These are phyloP conservation scores for Aphaenogaster ashmeadi DNA, from an alignment of 1,140 invertebrate genomes.

Conservation along the genomic window DNA sequence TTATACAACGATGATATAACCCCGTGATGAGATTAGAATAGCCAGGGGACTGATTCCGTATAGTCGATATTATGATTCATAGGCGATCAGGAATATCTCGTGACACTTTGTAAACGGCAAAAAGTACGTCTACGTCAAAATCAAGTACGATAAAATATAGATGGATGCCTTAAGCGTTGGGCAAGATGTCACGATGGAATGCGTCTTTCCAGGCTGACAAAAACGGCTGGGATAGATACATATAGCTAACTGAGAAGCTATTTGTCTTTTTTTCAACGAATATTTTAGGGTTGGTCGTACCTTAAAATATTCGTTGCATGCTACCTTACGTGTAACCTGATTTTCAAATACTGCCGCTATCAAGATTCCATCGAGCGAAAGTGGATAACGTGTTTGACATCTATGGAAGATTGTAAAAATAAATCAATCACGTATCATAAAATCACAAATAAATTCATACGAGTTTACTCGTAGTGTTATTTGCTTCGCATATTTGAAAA, in stretches of 20 bases:
- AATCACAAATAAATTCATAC: background rate
- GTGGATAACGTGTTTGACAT: slow-evolving; percentile 39
- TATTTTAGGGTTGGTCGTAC: slow-evolving; percentile 27
- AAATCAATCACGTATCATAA: slow-evolving; percentile 9
- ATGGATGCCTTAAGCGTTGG: slow-evolving; percentile 22
- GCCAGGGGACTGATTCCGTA: background rate
- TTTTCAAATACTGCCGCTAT: slow-evolving; percentile 47
- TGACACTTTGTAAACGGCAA: slow-evolving; percentile 13
- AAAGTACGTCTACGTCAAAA: slow-evolving; percentile 18
- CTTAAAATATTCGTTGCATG: slow-evolving; percentile 63
- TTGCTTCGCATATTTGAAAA: background rate
- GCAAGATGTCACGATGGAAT: slow-evolving; percentile 37
- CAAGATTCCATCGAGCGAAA: slow-evolving; percentile 42
- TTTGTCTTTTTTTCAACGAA: slow-evolving; percentile 62
- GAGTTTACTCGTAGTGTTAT: background rate
- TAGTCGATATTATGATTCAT: slow-evolving; percentile 43
- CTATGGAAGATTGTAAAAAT: slow-evolving; percentile 19
- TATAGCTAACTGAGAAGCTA: slow-evolving; percentile 4
- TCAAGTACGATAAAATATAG: slow-evolving; percentile 44
- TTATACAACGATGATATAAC: background rate
- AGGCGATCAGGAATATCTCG: slow-evolving; percentile 19
- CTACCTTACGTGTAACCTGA: slow-evolving; percentile 55
- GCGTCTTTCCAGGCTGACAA: slow-evolving; percentile 12
- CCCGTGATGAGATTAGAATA: background rate
- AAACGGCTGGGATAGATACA: slow-evolving; percentile 7